Percentiles rank a stretch among this genome's conserved stretches.
phyloP scores from a whole-genome alignment of 2,797 vertebrate species.

The Gymnopithys bicolor region DNA sequence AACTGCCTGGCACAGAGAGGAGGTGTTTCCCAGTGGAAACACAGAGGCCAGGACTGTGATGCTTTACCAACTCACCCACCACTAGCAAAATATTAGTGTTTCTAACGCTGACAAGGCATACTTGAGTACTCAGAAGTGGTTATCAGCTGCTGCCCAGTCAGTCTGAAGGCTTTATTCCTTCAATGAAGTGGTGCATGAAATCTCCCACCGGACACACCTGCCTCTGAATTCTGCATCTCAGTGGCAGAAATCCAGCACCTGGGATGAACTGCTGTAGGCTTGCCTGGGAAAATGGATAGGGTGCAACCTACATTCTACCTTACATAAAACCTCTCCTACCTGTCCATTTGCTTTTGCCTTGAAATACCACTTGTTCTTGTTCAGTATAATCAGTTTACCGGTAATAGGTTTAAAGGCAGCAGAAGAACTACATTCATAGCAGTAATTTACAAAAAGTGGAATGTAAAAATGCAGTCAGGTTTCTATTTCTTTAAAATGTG shows the following conservation, averaged over 20 bases:
- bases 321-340: neutral
- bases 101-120: neutral
- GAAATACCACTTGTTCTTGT: neutral
- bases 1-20: accelerated
- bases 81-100: neutral
- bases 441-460: neutral
- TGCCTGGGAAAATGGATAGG: neutral
- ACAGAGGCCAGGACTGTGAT: too few relatives aligned
- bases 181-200: neutral
- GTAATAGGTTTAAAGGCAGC: neutral
- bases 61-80: neutral
- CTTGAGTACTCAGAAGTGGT: neutral
- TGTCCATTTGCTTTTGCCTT: neutral
- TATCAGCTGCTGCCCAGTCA: neutral
- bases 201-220: neutral
- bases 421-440: accelerated
- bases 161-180: neutral
- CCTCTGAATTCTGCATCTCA: neutral
- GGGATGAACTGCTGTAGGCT: neutral
- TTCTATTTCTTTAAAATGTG: neutral
- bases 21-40: accelerated
- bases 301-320: neutral
- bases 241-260: neutral
- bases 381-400: neutral
- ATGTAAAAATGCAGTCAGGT: neutral